Evolutionary conservation across 2,888 invertebrate genomes (phyloP), one percentile per base, ranked within the genome.

Genomic region (Ectropis crepuscularia): DNA sequence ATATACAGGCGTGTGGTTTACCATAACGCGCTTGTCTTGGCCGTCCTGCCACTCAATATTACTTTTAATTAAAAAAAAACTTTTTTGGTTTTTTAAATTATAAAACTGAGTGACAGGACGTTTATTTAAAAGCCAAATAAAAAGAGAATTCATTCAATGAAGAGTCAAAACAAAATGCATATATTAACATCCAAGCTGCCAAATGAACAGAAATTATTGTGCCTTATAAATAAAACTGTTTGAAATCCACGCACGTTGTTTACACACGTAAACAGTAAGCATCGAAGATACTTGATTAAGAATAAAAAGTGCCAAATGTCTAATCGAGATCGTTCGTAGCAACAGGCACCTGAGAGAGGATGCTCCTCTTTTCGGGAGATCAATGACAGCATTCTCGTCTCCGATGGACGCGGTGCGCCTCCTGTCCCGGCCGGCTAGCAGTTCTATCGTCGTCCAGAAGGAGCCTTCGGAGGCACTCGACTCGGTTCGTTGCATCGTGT

Each of bases 371-470:
- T 79, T 68, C 1, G 80, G 80, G 9, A 80, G 67, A 48, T 85
- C 83, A 48, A 81, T 48, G 36, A 70, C 55, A 42, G 39, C 72
- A 70, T 75, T 75, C 57, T 90, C 90, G 42, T 91, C 92, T 47
- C 78, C 79, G 71, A 93, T 93, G 37, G 86, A 85, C n/a, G 89
- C 86, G 5, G 92, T 92, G 45, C 90, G 83, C 59, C 93, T 87
- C 62, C 92, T 85, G 49, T 93, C 94, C 7, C 91, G 88, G 41
- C 90, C 94, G 11, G 94, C 93, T 12, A 95, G 87, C 43, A 95
- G 87, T 66, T 95, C 94, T 65, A 95, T 93, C n/a, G 94, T 95
- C 53, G 94, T 93, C 95, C 95, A 95, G 79, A 95, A 95, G 46
- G 89, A 86, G 53, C 93, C 90, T 63, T 91, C 93, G 7, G 92